Base-by-base conservation (phyloP, 2,113 vertebrate species). In the Leptobrachium leishanense region DNA sequence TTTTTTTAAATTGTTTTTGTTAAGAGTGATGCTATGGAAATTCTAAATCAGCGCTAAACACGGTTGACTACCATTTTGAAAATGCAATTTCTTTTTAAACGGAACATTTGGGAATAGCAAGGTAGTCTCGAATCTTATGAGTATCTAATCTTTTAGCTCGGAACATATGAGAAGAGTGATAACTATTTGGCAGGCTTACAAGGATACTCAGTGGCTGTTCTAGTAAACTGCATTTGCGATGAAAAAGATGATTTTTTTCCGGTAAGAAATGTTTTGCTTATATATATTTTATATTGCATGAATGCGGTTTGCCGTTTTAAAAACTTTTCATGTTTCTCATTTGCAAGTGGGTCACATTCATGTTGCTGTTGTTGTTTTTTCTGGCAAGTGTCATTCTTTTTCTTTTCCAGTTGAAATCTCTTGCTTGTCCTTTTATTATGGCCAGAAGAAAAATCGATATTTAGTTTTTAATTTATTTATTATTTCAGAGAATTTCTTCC, bases 321-420 rank as follows among this genome's bases (percentile, higher is more conserved):
- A 31, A 31, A 31, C 20, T 31, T 31, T 31, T 31, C 20, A 31
- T 31, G 20, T 31, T 31, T 50, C 46, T 50, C 46, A 31, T 75
- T 67, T 75, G 74, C 62, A 62, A 67, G 44, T 67, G 20, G 46
- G 46, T 11, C n/a, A 46, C 43, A 50, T 66, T 66, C 31, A n/a
- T 67, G 73, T 66, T 75, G 44, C 54, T 66, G 13, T 42, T 67
- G 73, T 66, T 75, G 44, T 67, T 75, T 66, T 31, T 55, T 39
- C 50, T 75, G 62, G 50, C 5, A 67, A 75, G 13, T 67, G 12
- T 39, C 53, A 12, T 41, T 42, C 62, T 65, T 63, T 31, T 50
- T 50, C 46, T 50, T 65, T 31, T 65, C 15, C 59, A 74, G 42
- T 44, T 63, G 2, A 68, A 44, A 68, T 68, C 11, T 68, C 2